Base-by-base conservation (phyloP, 2,888 invertebrate genomes). In the Eumacrocentrus americanus region DNA sequence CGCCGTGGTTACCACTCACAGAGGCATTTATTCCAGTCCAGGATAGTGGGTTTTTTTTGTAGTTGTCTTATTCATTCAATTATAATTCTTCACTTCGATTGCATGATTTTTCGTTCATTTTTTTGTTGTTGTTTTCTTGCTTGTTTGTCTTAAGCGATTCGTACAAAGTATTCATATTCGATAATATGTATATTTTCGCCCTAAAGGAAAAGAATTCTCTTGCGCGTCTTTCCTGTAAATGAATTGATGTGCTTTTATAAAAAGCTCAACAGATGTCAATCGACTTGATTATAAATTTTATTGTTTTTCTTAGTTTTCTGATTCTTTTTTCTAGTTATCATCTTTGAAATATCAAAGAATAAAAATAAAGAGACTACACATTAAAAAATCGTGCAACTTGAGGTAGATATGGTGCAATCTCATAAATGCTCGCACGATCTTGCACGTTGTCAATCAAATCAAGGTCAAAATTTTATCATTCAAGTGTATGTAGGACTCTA, bases 341-440 rank as follows among this genome's bases (percentile, higher is more conserved):
- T 51, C 7, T 25, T 56, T 48, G 44, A 53, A 34, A 57, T 40
- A 52, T 34, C 54, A 58, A 52, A 52, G 18, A 66, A 9, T 4
- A 29, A 29, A 29, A 29, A 29, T 6, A 29, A 29, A 29, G 29
- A 29, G 29, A 29, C 29, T 29, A 29, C 4, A 29, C 29, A 29
- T 29, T 29, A 29, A 60, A n/a, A 62, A 62, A 61, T 60, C 63
- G 64, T 65, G 66, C 61, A 66, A 61, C 62, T 63, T 68, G 68
- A 67, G 68, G 67, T 68, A 67, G 68, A 68, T 68, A 68, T 68
- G 66, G 64, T 67, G 64, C 66, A 68, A 68, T 62, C 64, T 66
- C 63, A 64, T 53, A 60, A 66, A 67, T 64, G 61, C 64, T 63
- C 63, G 57, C 52, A 57, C 48, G 56, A 55, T 44, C 37, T 40